Evolutionary conservation across 2,113 vertebrate species (phyloP), one percentile per base, ranked within the genome.

Genomic region (Tetrao urogallus): DNA sequence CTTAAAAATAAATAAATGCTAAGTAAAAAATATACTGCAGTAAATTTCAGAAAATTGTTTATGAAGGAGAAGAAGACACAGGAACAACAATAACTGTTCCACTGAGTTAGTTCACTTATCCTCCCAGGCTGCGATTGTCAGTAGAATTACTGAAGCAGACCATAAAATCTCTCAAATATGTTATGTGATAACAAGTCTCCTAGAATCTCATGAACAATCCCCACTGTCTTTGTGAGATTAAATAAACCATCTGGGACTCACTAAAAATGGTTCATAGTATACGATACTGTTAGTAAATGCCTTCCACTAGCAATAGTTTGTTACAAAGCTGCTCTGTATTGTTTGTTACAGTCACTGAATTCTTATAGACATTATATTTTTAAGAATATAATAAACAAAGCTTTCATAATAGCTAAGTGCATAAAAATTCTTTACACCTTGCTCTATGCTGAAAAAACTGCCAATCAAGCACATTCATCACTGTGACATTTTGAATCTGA

Each of bases 91-190:
- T 58, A 77, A 56, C 11, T 71, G 40, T 75, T 94, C 57, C 64
- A 27, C 38, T 38, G 76, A 91, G 84, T 86, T 95, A 88, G 42
- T 81, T 88, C 83, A 57, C 43, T 93, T 86, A 86, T 71, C 47
- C 34, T 96, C 70, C 40, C 58, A 90, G 77, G 38, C 30, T 83
- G 77, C 45, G 32, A 72, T 94, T 95, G 81, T 94, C 94, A 86
- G 72, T 72, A 73, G 72, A 89, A 89, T 87, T 95, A 95, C 58
- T 91, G 86, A 96, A 95, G 72, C 81, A 90, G 43, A 77, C 86
- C 43, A 30, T 91, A 92, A 91, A 86, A 86, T 89, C 69, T 60
- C 30, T 94, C 84, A 94, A 72, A 92, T 86, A 77, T 16, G 7
- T 93, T 92, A 82, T 63, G 58, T 87, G 89, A 94, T 80, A 97